Conservation (phyloP, 2,113 vertebrate species). For the Paratilapia polleni region DNA sequence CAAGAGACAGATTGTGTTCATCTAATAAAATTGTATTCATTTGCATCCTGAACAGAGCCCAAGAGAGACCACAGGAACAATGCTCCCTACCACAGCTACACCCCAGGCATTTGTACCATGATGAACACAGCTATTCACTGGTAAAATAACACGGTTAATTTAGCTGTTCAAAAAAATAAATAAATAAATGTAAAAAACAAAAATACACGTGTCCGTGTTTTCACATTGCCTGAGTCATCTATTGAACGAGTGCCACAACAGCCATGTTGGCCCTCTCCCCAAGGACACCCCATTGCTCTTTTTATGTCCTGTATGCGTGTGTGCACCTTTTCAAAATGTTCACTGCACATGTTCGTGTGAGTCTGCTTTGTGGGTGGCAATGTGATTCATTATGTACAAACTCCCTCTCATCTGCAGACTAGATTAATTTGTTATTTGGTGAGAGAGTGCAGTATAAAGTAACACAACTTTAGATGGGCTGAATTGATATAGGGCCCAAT, state of each 20-base stretch:
- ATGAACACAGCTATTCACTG: neutral
- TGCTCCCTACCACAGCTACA: neutral
- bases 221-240: slow-evolving; percentile 50
- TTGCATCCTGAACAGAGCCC: neutral
- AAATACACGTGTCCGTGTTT: slow-evolving; percentile 13
- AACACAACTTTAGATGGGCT: slow-evolving; percentile 18
- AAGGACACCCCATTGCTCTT: slow-evolving; percentile 50
- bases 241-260: slow-evolving; percentile 26
- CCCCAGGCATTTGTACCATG: neutral
- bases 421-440: slow-evolving; percentile 53
- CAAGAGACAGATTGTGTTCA: neutral
- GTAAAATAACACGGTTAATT: slow-evolving; percentile 13
- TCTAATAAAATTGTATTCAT: neutral
- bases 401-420: slow-evolving; percentile 51
- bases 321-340: slow-evolving; percentile 20
- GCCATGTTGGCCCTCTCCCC: slow-evolving; percentile 43
- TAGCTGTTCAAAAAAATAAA: neutral
- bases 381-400: slow-evolving; percentile 57
- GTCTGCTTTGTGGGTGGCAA: slow-evolving; percentile 44
- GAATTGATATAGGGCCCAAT: slow-evolving; percentile 38
- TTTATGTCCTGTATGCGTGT: slow-evolving; percentile 19
- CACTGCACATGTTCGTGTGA: slow-evolving; percentile 16
- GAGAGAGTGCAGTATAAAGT: slow-evolving; percentile 13
- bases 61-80: neutral
- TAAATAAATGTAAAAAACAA: no score